Base-by-base conservation (phyloP, 2,797 vertebrate species). In the Neostethus bicornis region DNA sequence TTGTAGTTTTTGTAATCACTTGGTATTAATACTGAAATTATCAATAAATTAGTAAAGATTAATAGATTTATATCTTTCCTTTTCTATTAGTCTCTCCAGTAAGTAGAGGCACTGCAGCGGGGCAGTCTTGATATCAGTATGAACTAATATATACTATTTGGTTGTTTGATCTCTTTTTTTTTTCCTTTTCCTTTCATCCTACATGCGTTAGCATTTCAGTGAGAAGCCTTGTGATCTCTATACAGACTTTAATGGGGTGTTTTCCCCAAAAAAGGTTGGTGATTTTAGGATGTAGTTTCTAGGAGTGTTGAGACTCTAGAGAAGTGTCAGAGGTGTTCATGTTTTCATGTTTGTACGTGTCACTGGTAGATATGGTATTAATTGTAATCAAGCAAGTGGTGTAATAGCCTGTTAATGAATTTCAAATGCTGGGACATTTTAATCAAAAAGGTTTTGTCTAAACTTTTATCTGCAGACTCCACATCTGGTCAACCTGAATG, bases 401-500 rank as follows among this genome's bases (percentile, higher is more conserved):
- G 20, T 55, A 0, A 26, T 37, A 51, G 23, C 11, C 2, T 57
- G 10, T 5, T 3, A 5, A 10, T 28, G 24, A 41, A n/a, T 25
- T 37, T 47, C n/a, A 11, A 17, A 3, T 6, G 3, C 23, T 56
- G 7, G 3, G 25, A 6, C 53, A 42, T 29, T 42, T 29, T 53
- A 0, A 16, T 32, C 17, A 9, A 35, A 24, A 10, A 32, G 5
- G 1, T 31, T 55, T 58, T 73, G 11, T 19, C 0, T 48, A 29
- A 11, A 4, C 70, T 38, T 75, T 73, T 37, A 17, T 71, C 74
- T 87, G 38, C 83, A 99, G 97, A 99, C 97, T 42, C 97, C 97
- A 74, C 97, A 99, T 79, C 92, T 99, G 61, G 97, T 99, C 61
- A 99, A 99, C 86, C 92, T 99, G 77, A 99, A 99, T 24, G 97